Evolutionary conservation across 1,140 invertebrate species (phyloP).

Genomic region (Dysdera silvatica): DNA sequence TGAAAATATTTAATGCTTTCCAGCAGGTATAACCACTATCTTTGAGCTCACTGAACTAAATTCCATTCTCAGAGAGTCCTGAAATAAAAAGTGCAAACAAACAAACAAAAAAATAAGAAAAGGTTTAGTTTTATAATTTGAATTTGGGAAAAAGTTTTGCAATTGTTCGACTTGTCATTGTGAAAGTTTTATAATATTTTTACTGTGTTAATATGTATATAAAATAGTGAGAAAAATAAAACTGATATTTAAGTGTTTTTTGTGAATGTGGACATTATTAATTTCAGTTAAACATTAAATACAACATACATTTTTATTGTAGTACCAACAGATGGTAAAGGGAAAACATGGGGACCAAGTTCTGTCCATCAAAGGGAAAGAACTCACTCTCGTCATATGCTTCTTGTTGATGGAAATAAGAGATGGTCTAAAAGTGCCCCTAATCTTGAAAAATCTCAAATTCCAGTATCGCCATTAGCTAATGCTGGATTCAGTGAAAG

Average conservation of each 20-base stretch:
- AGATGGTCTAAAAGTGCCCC: constrained; percentile 48
- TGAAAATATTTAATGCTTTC: no score
- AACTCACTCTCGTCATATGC: constrained; percentile 50
- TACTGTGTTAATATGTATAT: no score
- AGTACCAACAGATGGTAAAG: constrained; percentile 89
- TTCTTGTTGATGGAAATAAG: constrained; percentile 41
- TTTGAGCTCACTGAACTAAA: no score
- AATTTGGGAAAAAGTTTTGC: no score
- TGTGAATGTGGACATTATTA: neutral
- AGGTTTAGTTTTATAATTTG: no score
- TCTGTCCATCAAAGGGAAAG: constrained; percentile 31
- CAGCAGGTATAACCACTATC: no score
- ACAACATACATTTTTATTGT: constrained; percentile 28
- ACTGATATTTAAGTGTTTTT: neutral
- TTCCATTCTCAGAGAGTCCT: no score
- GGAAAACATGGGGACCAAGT: constrained; percentile 43
- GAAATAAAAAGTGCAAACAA: no score
- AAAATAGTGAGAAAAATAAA: no score
- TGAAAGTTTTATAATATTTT: no score
- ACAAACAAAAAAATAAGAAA: no score
- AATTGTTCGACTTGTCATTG: no score
- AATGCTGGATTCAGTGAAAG: constrained; percentile 14
- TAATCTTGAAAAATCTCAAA: constrained; percentile 39
- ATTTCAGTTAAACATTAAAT: neutral
- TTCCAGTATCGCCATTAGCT: constrained; percentile 2